Percentiles rank a stretch among this genome's conserved stretches.
Conservation (phyloP, 2,888 invertebrate species). For the Pristionchus arcanus region DNA sequence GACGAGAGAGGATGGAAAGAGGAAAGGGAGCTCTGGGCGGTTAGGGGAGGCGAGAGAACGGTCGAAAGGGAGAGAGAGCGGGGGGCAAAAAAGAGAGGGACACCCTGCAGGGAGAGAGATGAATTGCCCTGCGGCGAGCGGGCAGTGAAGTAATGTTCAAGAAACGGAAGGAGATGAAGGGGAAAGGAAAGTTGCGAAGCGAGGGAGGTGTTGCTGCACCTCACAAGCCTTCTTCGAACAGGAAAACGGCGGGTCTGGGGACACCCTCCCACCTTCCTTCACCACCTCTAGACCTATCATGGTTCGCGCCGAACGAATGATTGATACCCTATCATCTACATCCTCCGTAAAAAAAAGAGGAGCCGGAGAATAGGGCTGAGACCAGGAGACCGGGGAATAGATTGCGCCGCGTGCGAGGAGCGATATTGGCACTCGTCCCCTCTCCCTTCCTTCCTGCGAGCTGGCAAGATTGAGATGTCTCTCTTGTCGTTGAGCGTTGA, state of each 20-base stretch:
- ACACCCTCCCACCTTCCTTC: too few relatives aligned
- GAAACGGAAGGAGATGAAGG: not conserved
- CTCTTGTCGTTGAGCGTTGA: not conserved
- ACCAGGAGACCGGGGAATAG: not conserved
- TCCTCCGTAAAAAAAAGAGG: too few relatives aligned
- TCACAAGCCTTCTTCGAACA: too few relatives aligned
- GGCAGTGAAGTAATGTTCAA: not conserved
- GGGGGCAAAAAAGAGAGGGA: slow-evolving; percentile 19
- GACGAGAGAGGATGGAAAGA: not conserved
- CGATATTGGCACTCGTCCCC: slow-evolving; percentile 6
- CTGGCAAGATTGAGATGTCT: slow-evolving; percentile 16
- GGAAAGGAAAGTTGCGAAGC: not conserved
- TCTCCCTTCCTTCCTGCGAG: not conserved
- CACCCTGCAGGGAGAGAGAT: not conserved
- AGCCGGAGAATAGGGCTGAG: not conserved
- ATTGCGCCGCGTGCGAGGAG: not conserved
- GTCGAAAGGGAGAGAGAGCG: not conserved
- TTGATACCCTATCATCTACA: too few relatives aligned
- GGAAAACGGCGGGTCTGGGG: too few relatives aligned
- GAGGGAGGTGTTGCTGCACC: too few relatives aligned
- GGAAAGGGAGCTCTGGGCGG: too few relatives aligned
- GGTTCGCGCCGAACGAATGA: too few relatives aligned
- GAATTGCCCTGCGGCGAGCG: not conserved
- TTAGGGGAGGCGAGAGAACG: not conserved
- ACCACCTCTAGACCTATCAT: too few relatives aligned